Base-by-base conservation (phyloP, 2,888 invertebrate genomes). In the Branchipolynoe longqiensis region DNA sequence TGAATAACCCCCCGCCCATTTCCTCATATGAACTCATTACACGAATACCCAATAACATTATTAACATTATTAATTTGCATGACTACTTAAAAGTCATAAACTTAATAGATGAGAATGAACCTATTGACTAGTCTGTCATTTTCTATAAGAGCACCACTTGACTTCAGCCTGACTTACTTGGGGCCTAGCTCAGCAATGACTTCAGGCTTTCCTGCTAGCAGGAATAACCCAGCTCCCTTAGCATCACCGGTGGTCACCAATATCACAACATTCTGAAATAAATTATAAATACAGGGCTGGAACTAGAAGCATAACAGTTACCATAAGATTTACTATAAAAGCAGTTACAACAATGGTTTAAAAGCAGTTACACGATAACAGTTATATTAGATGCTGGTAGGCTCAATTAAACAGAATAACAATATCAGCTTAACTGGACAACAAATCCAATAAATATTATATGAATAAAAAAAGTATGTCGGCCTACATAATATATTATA, bases 241-340 rank as follows among this genome's bases (percentile, higher is more conserved):
- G 95, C 96, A 85, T 97, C 97, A 38, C 96, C 96, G 0, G 96
- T 95, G 0, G 96, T 96, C 82, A 97, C 90, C 89, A 97, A 96
- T 85, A 96, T 62, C 3, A 28, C 25, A 0, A 64, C 81, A 0
- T 84, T 73, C 86, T 87, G 84, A 8, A 73, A 64, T 48, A n/a
- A n/a, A n/a, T n/a, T n/a, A n/a, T n/a, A n/a, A n/a, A n/a, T n/a
- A n/a, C n/a, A n/a, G n/a, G n/a, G n/a, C n/a, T n/a, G n/a, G n/a
- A n/a, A n/a, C n/a, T n/a, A n/a, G 48, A 48, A 12, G 48, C 48
- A 48, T 48, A 48, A 48, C 48, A 18, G 8, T 48, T 18, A 48
- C 8, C 48, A 12, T 48, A 18, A 12, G 8, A 48, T 48, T 48
- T 12, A 31, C 64, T 64, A 8, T 64, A 31, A 64, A 33, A 33